Base-by-base conservation (phyloP, 1,140 invertebrate genomes). In the Neomicropteryx cornuta region DNA sequence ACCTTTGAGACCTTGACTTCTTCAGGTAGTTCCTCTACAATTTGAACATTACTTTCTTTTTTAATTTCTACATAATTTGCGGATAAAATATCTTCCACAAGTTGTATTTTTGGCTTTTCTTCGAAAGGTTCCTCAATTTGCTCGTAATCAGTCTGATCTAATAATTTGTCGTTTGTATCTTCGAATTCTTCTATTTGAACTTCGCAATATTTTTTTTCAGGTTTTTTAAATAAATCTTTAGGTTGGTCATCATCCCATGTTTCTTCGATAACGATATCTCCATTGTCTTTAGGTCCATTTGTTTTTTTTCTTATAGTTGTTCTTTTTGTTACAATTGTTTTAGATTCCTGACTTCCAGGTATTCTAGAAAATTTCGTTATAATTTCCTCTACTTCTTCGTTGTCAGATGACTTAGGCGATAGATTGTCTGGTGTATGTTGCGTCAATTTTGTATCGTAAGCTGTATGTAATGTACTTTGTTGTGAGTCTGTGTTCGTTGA, bases 301-400 rank as follows among this genome's bases (percentile, higher is more conserved):
- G 6, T 50, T 60, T 44, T 71, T 40, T 52, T 57, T 40, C 51
- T 51, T 22, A 63, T 50, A 16, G 57, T 57, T 13, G 58, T 62
- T 33, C 58, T 44, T 50, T 60, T 62, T 21, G 53, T 60, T 18
- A 51, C 45, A 17, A 56, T 44, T 44, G 51, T 52, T 33, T 49
- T 52, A 6, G 48, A 47, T 42, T 57, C 54, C 20, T 43, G 36
- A 27, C 48, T 47, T 37, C 53, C 58, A 10, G 56, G 48, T 36
- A 45, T 43, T 18, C 43, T 49, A 51, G 56, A 54, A 41, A 64
- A 64, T 48, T 53, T 62, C 28, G 61, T 62, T 18, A 62, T 56
- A 21, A 59, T 60, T 52, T 62, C 60, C 35, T 60, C 50, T 43
- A 54, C 56, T 55, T 62, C 59, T 48, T 61, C 56, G 33, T 43